A percentile compares a stretch with the other conserved stretches of the same genome.
phyloP scores from a whole-genome alignment of 2,113 vertebrate species.

The Pampusana beccarii region DNA sequence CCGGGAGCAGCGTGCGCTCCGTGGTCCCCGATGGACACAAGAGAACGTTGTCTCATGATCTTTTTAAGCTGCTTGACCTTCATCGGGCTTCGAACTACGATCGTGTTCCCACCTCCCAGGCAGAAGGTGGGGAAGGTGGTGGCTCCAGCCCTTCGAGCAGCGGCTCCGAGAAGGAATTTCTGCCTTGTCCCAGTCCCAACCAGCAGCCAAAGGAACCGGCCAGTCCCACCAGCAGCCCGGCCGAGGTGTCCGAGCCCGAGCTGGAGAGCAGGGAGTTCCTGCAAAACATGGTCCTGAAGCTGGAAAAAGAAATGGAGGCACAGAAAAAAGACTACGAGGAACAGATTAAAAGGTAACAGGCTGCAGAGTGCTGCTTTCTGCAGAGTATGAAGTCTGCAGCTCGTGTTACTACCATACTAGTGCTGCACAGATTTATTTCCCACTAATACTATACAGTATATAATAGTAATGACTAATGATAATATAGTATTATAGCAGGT shows the following conservation, averaged over 20 bases:
- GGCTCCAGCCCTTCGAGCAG: background rate
- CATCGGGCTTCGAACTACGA: conserved; percentile 58
- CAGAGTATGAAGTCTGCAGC: background rate
- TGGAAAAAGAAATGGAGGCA: conserved; percentile 54
- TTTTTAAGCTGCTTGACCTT: conserved; percentile 81
- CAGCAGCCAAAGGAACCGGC: background rate
- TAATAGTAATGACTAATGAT: accelerated
- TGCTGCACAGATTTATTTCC: background rate
- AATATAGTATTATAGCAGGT: background rate
- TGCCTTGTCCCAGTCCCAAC: conserved; percentile 3
- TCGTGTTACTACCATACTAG: accelerated
- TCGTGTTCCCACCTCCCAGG: background rate
- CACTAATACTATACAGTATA: accelerated
- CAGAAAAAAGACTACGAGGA: conserved; percentile 70
- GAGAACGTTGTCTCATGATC: conserved; percentile 87
- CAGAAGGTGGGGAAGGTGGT: background rate
- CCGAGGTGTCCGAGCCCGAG: conserved; percentile 2
- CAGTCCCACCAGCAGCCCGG: background rate
- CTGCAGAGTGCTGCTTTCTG: background rate
- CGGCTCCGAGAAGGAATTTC: conserved; percentile 35
- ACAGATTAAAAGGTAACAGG: conserved; percentile 70
- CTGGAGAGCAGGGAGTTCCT: conserved; percentile 50
- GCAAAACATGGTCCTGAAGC: conserved; percentile 38
- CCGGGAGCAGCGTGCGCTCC: background rate
- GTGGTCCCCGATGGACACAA: conserved; percentile 65